These are phyloP conservation scores for Phyllotreta cruciferae DNA, from an alignment of 2,888 invertebrate genomes.

Conservation along the genomic window DNA sequence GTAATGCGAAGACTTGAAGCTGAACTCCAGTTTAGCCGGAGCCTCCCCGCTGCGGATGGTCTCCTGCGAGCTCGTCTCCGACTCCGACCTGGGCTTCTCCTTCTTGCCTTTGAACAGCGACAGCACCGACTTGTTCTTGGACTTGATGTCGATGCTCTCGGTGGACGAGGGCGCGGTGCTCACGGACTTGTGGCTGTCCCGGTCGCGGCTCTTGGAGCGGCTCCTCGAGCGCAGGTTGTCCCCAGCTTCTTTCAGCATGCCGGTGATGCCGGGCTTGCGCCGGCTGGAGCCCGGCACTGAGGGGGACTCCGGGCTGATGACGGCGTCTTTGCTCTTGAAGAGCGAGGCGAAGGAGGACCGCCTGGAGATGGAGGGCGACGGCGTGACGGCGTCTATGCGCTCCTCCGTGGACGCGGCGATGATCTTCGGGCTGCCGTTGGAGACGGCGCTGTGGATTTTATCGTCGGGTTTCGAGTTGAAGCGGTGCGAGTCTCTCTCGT, in stretches of 20 bases:
- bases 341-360: conserved; percentile 84
- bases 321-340: conserved; percentile 75
- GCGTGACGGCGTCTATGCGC: conserved; percentile 59
- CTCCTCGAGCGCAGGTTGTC: conserved; percentile 55
- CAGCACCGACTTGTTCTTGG: conserved; percentile 71
- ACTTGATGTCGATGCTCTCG: conserved; percentile 59
- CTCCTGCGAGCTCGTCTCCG: conserved; percentile 47
- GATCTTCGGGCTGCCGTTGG: conserved; percentile 55
- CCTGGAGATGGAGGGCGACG: conserved; percentile 77
- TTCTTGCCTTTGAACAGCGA: conserved; percentile 70
- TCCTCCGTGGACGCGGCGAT: conserved; percentile 36
- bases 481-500: conserved; percentile 29
- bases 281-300: conserved; percentile 54
- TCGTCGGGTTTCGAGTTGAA: conserved; percentile 30
- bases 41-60: conserved; percentile 57
- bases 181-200: conserved; percentile 57
- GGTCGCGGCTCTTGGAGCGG: conserved; percentile 72
- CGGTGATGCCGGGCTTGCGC: conserved; percentile 54
- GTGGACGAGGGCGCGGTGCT: conserved; percentile 64
- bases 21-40: conserved; percentile 59
- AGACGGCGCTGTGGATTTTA: conserved; percentile 49
- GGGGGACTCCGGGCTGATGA: conserved; percentile 70
- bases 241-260: conserved; percentile 56
- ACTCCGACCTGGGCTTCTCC: conserved; percentile 54
- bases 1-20: conserved; percentile 63